phyloP scores from a whole-genome alignment of 2,888 invertebrate species.

The Cryptocephalus primarius region DNA sequence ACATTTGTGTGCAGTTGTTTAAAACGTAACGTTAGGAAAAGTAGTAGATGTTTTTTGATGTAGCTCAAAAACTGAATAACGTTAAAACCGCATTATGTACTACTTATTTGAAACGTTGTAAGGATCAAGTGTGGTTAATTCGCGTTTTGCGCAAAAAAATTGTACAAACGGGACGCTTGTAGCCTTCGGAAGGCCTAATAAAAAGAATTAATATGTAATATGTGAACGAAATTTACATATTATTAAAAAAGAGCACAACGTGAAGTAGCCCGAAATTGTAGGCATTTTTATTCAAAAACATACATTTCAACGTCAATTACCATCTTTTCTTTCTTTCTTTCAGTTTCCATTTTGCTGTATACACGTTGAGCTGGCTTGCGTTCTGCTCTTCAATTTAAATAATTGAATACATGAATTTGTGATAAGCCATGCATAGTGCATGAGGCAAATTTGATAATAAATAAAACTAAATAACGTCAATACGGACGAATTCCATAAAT shows the following conservation, averaged over 20 bases:
- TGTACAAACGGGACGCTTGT: too few relatives aligned
- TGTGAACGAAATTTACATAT: slow-evolving; percentile 16
- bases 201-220: slow-evolving; percentile 16
- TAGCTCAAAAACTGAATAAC: too few relatives aligned
- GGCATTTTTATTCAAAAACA: slow-evolving; percentile 24
- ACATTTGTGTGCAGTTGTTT: too few relatives aligned
- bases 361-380: slow-evolving; percentile 19
- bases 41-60: too few relatives aligned
- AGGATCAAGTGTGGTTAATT: too few relatives aligned
- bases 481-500: slow-evolving; percentile 29
- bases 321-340: slow-evolving; percentile 29
- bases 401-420: slow-evolving; percentile 40
- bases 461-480: slow-evolving; percentile 38
- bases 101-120: too few relatives aligned
- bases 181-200: slow-evolving; percentile 1
- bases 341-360: slow-evolving; percentile 7
- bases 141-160: too few relatives aligned
- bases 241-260: slow-evolving; percentile 21
- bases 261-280: slow-evolving; percentile 20
- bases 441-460: slow-evolving; percentile 40
- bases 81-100: too few relatives aligned
- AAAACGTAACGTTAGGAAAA: too few relatives aligned
- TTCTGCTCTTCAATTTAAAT: slow-evolving; percentile 36
- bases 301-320: slow-evolving; percentile 29
- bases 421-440: slow-evolving; percentile 39